Percentiles rank a stretch among this genome's conserved stretches.
Conservation (phyloP, 2,888 invertebrate genomes). For the Clistopyga incitator region DNA sequence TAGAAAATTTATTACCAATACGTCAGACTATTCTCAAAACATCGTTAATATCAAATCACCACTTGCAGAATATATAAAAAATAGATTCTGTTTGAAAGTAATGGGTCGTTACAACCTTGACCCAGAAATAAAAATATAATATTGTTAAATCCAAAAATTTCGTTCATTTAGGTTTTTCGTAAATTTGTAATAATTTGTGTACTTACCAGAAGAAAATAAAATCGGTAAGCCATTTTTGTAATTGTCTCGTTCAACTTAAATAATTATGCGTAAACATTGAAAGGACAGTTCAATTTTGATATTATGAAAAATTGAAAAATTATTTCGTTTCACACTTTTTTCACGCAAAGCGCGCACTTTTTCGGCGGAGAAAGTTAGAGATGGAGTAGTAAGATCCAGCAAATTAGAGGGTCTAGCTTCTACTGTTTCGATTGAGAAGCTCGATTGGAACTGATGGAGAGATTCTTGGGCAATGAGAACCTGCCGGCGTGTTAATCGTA, state of each 20-base stretch:
- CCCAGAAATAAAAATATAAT: too few relatives aligned
- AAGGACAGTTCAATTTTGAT: background rate
- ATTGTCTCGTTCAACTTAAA: background rate
- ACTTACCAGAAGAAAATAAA: constrained; percentile 55
- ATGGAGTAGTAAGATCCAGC: background rate
- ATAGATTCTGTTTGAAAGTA: too few relatives aligned
- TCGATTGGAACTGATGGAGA: constrained; percentile 63
- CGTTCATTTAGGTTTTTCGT: background rate
- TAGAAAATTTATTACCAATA: too few relatives aligned
- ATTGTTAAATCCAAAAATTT: background rate
- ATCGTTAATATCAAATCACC: too few relatives aligned
- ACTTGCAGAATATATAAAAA: too few relatives aligned
- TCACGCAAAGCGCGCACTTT: constrained; percentile 23
- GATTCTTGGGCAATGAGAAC: constrained; percentile 59
- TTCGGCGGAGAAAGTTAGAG: background rate
- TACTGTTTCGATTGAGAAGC: constrained; percentile 53
- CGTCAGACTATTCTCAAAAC: too few relatives aligned
- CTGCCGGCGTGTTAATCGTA: constrained; percentile 53
- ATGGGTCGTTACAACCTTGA: too few relatives aligned
- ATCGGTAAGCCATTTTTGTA: constrained; percentile 34
- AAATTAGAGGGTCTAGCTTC: background rate
- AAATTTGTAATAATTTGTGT: background rate
- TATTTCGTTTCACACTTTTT: constrained; percentile 6
- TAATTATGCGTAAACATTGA: constrained; percentile 23
- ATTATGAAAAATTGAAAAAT: background rate